Percentiles rank a stretch among this genome's conserved stretches.
These are phyloP conservation scores for Polypedilum pembai DNA, from an alignment of 1,140 invertebrate genomes.

Conservation along the genomic window DNA sequence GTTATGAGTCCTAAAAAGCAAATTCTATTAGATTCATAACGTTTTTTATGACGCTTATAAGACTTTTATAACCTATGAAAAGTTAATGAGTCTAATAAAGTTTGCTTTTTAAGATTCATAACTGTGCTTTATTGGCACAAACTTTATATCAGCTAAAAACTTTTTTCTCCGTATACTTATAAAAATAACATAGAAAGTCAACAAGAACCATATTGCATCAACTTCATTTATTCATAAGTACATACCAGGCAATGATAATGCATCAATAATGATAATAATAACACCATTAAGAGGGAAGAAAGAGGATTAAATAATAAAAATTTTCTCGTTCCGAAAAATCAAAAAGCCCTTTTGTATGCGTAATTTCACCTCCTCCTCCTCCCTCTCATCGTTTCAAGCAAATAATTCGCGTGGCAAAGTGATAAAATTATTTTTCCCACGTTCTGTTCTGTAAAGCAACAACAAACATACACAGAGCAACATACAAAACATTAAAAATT, in stretches of 20 bases:
- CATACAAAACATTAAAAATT: background rate
- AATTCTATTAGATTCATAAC: too few relatives aligned
- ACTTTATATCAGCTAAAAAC: too few relatives aligned
- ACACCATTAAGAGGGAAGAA: background rate
- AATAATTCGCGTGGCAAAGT: conserved; percentile 14
- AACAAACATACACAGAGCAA: background rate
- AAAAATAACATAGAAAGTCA: background rate
- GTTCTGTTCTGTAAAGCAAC: background rate
- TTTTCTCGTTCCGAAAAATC: background rate
- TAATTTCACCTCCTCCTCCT: background rate
- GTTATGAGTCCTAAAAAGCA: too few relatives aligned
- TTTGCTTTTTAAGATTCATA: too few relatives aligned
- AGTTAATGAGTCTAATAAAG: too few relatives aligned
- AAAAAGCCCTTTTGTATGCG: background rate
- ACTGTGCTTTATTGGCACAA: too few relatives aligned
- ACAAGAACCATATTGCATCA: conserved; percentile 5
- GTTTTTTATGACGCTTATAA: too few relatives aligned
- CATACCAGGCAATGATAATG: background rate
- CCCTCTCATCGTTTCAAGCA: background rate
- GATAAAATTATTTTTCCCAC: conserved; percentile 12
- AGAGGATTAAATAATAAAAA: background rate
- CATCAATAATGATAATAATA: background rate
- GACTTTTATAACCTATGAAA: too few relatives aligned
- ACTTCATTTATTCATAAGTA: background rate
- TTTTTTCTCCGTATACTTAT: too few relatives aligned